Evolutionary conservation across 2,113 vertebrate species (phyloP), one percentile per base, ranked within the genome.

Genomic region (Brienomyrus brachyistius): DNA sequence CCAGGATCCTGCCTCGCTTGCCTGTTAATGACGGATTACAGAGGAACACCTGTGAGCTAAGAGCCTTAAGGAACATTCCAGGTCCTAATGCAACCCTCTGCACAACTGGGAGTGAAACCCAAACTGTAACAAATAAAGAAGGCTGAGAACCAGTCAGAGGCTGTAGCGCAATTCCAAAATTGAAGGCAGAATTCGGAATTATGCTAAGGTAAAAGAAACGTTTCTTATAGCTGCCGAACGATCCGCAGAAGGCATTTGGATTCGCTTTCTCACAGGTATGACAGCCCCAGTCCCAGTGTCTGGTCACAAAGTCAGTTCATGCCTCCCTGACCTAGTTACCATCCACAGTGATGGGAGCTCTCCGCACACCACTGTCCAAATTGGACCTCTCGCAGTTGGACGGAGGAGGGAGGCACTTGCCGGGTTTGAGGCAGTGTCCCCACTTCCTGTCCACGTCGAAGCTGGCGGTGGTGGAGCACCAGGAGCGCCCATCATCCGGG

Each of bases 391-490:
- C 8, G 17, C 43, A 83, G 80, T 21, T 9, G 21, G 40, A 84
- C 5, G 0, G 80, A 21, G 35, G 89, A 91, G 88, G 90, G 77
- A 51, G 11, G 27, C 23, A 47, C 95, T 0, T 94, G 94, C 98
- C 98, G 95, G 96, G 95, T 90, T 93, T 95, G 89, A 99, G 96
- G 95, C 98, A 99, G 93, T 94, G 84, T 86, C 98, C 98, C 95
- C 94, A 97, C 74, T 95, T 96, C 86, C 87, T 47, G 21, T 98
- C 96, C 0, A 70, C 89, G 80, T 95, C 90, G 74, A 96, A 97
- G 94, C 97, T 93, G 10, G 93, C 90, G 10, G 97, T 95, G 27
- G 97, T 98, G 82, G 97, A 94, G 0, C 98, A 99, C 98, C 98
- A 98, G 80, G 94, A 93, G 19, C 92, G 89, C 31, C 51, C 92